Conservation (phyloP, 2,113 vertebrate species). For the Plestiodon gilberti region DNA sequence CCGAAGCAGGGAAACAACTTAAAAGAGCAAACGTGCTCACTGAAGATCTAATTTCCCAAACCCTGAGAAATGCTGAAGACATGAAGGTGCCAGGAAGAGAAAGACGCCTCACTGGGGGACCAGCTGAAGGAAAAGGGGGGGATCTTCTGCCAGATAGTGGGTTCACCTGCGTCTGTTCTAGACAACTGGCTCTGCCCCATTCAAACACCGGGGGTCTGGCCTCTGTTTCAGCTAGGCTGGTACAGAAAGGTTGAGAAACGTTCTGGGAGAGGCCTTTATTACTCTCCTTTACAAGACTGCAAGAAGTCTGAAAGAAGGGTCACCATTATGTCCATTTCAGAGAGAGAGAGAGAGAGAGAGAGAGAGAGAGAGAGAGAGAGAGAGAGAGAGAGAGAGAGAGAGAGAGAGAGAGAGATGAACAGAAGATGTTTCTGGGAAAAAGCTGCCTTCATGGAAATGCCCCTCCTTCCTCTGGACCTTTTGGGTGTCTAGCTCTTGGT, state of each 20-base stretch:
- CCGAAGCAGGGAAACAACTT: neutral
- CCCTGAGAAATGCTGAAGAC: neutral
- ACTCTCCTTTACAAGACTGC: too few relatives aligned
- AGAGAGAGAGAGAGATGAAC: neutral
- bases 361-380: neutral
- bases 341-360: neutral
- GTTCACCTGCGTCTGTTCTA: too few relatives aligned
- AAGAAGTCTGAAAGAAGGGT: too few relatives aligned
- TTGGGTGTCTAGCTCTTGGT: neutral
- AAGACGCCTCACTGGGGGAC: neutral
- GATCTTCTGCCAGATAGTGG: too few relatives aligned
- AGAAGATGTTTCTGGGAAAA: neutral
- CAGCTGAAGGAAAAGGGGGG: too few relatives aligned
- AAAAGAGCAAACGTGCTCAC: neutral
- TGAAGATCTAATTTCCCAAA: neutral
- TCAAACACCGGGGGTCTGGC: too few relatives aligned
- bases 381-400: neutral
- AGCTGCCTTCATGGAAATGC: too few relatives aligned
- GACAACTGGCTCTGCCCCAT: too few relatives aligned
- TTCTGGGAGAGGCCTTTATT: too few relatives aligned
- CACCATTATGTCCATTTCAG: too few relatives aligned
- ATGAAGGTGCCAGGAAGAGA: neutral
- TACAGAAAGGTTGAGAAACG: too few relatives aligned
- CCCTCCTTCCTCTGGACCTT: neutral
- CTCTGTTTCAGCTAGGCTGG: too few relatives aligned